Conservation (phyloP, 2,113 vertebrate genomes). For the Alouatta palliata region DNA sequence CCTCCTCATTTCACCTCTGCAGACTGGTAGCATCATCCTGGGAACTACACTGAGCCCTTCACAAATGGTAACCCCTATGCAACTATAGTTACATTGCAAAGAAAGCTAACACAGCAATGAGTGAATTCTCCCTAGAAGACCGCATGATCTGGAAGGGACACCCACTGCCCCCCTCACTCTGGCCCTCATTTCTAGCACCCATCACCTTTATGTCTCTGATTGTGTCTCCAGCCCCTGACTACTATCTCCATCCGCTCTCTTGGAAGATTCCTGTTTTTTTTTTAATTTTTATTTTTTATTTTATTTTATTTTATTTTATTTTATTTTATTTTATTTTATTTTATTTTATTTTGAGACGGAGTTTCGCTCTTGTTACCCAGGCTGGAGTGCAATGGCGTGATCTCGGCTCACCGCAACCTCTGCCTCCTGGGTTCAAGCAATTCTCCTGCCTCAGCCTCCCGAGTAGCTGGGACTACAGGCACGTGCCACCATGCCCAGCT, state of each 20-base stretch:
- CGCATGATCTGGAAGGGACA: not conserved
- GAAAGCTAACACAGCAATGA: accelerated
- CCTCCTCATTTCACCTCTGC: not conserved
- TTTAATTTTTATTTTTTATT: too few relatives aligned
- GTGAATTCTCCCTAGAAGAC: not conserved
- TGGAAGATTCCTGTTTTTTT: not conserved
- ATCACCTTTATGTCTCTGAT: not conserved
- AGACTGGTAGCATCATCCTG: not conserved
- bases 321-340: too few relatives aligned
- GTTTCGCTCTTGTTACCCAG: too few relatives aligned
- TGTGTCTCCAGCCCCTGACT: not conserved
- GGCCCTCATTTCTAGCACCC: not conserved
- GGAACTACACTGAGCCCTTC: not conserved
- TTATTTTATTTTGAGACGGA: too few relatives aligned
- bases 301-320: too few relatives aligned
- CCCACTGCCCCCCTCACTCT: not conserved
- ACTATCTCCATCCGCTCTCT: not conserved
- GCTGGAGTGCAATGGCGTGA: too few relatives aligned
- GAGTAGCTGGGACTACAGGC: too few relatives aligned
- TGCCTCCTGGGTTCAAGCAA: too few relatives aligned
- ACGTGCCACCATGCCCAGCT: too few relatives aligned
- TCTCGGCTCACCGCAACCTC: too few relatives aligned
- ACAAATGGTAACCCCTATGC: not conserved
- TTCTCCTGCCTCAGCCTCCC: too few relatives aligned
- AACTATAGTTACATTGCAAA: not conserved